These are phyloP conservation scores for Trematocara zebra DNA, from an alignment of 2,113 vertebrate species.

Conservation along the genomic window DNA sequence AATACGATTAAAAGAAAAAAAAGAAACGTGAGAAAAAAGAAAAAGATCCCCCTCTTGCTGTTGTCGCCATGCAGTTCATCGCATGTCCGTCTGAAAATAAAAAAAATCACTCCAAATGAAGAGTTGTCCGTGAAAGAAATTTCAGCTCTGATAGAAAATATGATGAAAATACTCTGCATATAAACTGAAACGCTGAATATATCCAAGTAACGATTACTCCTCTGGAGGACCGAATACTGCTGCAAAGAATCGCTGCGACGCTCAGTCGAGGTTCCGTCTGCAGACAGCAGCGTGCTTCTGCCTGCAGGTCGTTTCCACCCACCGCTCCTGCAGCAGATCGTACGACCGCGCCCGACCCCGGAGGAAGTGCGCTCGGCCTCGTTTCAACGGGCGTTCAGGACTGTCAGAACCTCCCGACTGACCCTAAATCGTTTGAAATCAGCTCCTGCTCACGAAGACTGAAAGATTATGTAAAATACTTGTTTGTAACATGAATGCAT, in stretches of 20 bases:
- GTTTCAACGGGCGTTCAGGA: background rate
- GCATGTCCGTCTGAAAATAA: constrained; percentile 79
- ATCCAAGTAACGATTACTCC: background rate
- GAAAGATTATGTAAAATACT: background rate
- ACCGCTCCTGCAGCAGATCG: background rate
- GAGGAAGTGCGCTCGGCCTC: background rate
- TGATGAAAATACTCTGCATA: background rate
- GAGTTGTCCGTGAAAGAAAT: background rate
- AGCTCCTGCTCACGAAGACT: background rate
- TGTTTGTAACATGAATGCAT: constrained; percentile 2
- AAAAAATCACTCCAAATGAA: constrained; percentile 20
- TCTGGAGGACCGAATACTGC: background rate
- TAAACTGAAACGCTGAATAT: background rate
- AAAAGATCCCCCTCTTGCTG: constrained; percentile 12
- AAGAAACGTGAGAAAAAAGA: background rate
- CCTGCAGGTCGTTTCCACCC: background rate
- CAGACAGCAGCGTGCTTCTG: background rate
- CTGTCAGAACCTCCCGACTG: background rate
- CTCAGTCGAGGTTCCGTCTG: too few relatives aligned
- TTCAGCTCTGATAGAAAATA: background rate
- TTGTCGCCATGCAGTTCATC: constrained; percentile 78
- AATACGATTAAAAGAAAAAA: background rate
- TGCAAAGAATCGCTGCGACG: background rate
- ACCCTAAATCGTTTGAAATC: background rate
- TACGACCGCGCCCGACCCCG: background rate